Evolutionary conservation across 2,888 invertebrate genomes (phyloP).

Genomic region (Hybos culiciformis): DNA sequence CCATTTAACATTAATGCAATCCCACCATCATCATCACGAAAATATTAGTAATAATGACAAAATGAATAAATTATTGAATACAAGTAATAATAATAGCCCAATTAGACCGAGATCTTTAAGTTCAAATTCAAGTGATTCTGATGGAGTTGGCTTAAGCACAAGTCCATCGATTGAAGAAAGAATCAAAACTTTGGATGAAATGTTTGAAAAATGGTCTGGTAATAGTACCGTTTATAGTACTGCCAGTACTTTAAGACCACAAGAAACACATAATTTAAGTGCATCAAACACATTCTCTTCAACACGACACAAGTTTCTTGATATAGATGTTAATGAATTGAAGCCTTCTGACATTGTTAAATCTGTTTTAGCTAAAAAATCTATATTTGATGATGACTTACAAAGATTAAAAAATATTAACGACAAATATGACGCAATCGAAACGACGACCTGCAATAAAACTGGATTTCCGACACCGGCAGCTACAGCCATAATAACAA

Average conservation of each 20-base stretch:
- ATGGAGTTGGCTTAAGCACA: constrained; percentile 44
- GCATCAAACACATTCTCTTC: constrained; percentile 30
- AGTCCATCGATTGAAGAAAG: constrained; percentile 80
- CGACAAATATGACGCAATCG: constrained; percentile 62
- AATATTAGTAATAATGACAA: constrained; percentile 18
- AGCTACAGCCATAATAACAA: constrained; percentile 13
- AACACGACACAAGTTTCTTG: constrained; percentile 61
- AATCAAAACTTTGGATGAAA: constrained; percentile 83
- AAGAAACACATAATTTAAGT: constrained; percentile 34
- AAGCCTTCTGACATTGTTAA: constrained; percentile 91
- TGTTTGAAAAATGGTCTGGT: constrained; percentile 81
- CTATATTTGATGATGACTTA: constrained; percentile 91
- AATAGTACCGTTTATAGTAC: constrained; percentile 26
- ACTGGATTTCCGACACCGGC: constrained; percentile 4
- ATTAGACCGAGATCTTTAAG: constrained; percentile 60
- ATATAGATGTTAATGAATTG: constrained; percentile 63
- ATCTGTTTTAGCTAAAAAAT: constrained; percentile 79
- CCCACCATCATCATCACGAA: constrained; percentile 22
- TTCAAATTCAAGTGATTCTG: constrained; percentile 59
- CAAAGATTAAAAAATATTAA: constrained; percentile 79
- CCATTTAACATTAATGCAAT: constrained; percentile 19
- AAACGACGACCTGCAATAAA: constrained; percentile 17
- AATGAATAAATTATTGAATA: constrained; percentile 32
- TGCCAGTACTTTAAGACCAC: constrained; percentile 38
- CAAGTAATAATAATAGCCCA: constrained; percentile 42